A percentile compares a stretch with the other conserved stretches of the same genome.
phyloP scores from a whole-genome alignment of 1,140 invertebrate genomes.

The Neelides sp. region DNA sequence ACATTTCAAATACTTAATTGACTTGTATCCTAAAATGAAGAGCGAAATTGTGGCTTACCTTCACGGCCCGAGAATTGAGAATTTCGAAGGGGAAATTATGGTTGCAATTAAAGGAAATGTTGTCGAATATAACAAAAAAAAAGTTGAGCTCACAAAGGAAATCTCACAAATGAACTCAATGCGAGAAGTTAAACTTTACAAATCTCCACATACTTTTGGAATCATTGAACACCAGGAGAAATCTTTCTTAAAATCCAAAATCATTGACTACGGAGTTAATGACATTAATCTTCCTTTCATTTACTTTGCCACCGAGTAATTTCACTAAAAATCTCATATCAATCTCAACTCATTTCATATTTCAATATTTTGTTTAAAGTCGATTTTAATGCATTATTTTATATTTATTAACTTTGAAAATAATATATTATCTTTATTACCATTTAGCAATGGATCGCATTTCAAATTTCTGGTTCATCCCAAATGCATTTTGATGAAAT shows the following conservation, averaged over 20 bases:
- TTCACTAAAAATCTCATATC: neutral
- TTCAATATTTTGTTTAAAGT: neutral
- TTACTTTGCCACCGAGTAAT: conserved; percentile 13
- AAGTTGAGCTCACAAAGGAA: neutral
- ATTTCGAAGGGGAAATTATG: neutral
- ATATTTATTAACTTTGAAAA: neutral
- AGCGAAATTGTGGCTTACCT: neutral
- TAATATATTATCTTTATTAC: neutral
- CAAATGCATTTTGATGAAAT: conserved; percentile 17
- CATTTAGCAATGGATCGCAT: neutral
- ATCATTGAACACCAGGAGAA: neutral
- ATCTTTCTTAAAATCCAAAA: neutral
- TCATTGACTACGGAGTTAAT: conserved; percentile 5
- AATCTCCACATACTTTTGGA: neutral
- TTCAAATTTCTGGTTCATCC: conserved; percentile 19
- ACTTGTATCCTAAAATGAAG: conserved; percentile 18
- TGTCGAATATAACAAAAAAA: neutral
- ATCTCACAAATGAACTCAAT: neutral
- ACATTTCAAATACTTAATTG: conserved; percentile 14
- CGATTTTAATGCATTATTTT: neutral
- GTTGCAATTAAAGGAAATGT: neutral
- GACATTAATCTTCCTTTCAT: conserved; percentile 22
- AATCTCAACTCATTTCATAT: neutral
- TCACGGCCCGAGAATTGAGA: neutral
- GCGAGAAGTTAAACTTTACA: neutral